Conservation (phyloP, 2,888 invertebrate species). For the Ornithoptera alexandrae region DNA sequence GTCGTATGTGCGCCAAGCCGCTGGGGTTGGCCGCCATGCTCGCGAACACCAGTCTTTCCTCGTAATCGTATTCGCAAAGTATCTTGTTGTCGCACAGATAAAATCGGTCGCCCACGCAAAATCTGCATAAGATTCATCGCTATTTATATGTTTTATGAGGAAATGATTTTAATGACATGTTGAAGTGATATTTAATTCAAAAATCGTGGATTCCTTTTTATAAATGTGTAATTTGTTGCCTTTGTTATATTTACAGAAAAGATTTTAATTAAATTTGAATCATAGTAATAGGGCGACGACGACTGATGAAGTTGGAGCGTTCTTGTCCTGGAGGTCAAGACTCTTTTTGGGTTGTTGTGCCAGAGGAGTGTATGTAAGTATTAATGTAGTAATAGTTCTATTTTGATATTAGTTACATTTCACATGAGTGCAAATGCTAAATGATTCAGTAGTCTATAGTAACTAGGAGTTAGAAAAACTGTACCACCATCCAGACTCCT, state of each 20-base stretch:
- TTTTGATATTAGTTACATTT: too few species aligned
- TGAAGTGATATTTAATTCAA: neutral
- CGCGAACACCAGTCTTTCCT: slow-evolving; percentile 93
- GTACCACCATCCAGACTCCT: too few species aligned
- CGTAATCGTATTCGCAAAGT: slow-evolving; percentile 96
- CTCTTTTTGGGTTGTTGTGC: too few species aligned
- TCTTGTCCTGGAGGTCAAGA: too few species aligned
- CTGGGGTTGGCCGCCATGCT: slow-evolving; percentile 93
- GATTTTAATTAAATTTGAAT: too few species aligned
- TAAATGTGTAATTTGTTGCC: neutral
- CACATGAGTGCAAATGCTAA: too few species aligned
- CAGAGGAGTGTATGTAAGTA: too few species aligned
- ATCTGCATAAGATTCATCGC: slow-evolving; percentile 79
- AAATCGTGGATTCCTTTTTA: neutral
- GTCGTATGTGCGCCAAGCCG: slow-evolving; percentile 91
- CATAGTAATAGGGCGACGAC: too few species aligned
- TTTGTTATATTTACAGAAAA: neutral
- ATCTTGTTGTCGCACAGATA: slow-evolving; percentile 97
- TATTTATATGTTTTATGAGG: neutral
- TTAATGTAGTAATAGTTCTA: too few species aligned
- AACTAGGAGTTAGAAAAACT: too few species aligned
- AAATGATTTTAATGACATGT: neutral
- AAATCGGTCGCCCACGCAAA: slow-evolving; percentile 96
- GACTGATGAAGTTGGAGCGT: too few species aligned
- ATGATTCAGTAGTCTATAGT: too few species aligned